Percentiles rank a stretch among this genome's conserved stretches.
phyloP scores from a whole-genome alignment of 1,140 invertebrate genomes.

The Neodiprion pinetum region DNA sequence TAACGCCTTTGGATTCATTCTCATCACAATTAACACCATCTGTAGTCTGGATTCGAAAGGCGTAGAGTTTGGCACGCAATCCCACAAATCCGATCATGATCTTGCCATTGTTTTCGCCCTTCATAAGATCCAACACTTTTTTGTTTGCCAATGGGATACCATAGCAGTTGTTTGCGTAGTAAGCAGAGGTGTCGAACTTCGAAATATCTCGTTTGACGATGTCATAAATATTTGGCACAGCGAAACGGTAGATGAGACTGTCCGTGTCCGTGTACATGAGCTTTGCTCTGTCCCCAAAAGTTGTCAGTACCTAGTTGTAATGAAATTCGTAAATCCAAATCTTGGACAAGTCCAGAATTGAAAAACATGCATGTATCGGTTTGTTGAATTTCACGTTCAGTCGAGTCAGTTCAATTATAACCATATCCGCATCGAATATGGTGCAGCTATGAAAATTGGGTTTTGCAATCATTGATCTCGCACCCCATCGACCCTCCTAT shows the following conservation, averaged over 20 bases:
- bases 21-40: slow-evolving; percentile 22
- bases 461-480: slow-evolving; percentile 37
- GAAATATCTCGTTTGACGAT: no score
- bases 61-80: slow-evolving; percentile 57
- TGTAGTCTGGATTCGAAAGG: slow-evolving; percentile 39
- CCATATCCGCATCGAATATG: slow-evolving; percentile 33
- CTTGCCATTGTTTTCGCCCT: slow-evolving; percentile 57
- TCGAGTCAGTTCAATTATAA: slow-evolving; percentile 25
- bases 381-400: slow-evolving; percentile 33
- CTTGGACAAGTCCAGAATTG: slow-evolving; percentile 38
- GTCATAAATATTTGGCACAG: no score
- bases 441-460: slow-evolving; percentile 40
- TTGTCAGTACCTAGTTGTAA: no score
- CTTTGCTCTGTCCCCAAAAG: no score
- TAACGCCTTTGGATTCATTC: no score
- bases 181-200: neutral
- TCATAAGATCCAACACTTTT: slow-evolving; percentile 61
- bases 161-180: slow-evolving; percentile 33
- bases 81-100: slow-evolving; percentile 54
- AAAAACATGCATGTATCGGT: slow-evolving; percentile 34
- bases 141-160: slow-evolving; percentile 50
- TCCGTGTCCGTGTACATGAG: no score
- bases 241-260: no score
- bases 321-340: neutral
- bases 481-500: no score